Evolutionary conservation across 2,888 invertebrate species (phyloP).

Genomic region (Ephialtes manifestator): DNA sequence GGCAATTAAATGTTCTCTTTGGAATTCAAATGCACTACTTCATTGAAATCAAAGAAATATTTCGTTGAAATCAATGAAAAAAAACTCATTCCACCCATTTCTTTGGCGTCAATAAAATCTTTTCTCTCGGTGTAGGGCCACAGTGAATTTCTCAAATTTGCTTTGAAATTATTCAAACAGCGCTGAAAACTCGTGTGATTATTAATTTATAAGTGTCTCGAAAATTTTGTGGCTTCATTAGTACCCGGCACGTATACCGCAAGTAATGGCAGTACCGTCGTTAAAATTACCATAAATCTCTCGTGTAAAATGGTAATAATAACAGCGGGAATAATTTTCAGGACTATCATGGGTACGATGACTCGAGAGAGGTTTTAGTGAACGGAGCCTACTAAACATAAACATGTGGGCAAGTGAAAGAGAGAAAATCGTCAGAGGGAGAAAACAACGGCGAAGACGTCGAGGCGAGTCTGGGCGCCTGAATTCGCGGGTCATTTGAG

Average conservation of each 20-base stretch:
- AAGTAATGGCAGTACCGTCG: background rate
- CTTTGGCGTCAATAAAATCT: too few relatives aligned
- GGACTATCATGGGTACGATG: constrained; percentile 24
- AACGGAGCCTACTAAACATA: constrained; percentile 79
- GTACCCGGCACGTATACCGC: background rate
- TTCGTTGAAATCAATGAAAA: too few relatives aligned
- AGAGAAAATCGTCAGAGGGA: constrained; percentile 24
- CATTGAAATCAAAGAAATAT: too few relatives aligned
- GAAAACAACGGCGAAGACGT: constrained; percentile 48
- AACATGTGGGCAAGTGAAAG: constrained; percentile 73
- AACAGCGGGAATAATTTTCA: constrained; percentile 49
- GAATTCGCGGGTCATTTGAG: constrained; percentile 85
- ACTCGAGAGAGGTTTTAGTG: constrained; percentile 12
- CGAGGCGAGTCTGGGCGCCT: constrained; percentile 74
- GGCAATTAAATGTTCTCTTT: too few relatives aligned
- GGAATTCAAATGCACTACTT: too few relatives aligned
- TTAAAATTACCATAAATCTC: constrained; percentile 78
- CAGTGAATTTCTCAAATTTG: background rate
- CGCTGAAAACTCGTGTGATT: background rate
- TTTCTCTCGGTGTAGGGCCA: too few relatives aligned
- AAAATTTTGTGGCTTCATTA: background rate
- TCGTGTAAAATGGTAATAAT: constrained; percentile 76
- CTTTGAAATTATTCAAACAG: background rate
- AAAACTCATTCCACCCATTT: too few relatives aligned
- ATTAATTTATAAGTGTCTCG: background rate